phyloP scores from a whole-genome alignment of 2,113 vertebrate genomes.

The Beaufortia kweichowensis region DNA sequence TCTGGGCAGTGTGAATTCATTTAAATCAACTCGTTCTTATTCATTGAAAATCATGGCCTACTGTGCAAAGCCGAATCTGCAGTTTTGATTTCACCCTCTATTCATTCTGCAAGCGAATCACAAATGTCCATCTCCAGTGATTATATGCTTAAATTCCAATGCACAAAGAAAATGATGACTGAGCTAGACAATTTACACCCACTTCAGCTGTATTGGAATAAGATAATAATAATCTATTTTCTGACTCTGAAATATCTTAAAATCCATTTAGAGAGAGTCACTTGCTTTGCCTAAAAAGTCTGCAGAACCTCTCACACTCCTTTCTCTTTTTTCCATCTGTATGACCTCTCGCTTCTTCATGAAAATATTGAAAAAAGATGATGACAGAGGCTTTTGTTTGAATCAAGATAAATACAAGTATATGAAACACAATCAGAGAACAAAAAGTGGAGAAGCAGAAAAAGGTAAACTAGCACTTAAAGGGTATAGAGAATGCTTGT shows the following conservation, averaged over 20 bases:
- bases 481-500: neutral
- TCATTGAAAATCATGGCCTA: neutral
- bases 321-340: neutral
- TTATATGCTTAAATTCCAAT: slow-evolving; percentile 39
- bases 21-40: slow-evolving; percentile 29
- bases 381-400: slow-evolving; percentile 28
- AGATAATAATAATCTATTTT: slow-evolving; percentile 46
- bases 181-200: neutral
- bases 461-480: neutral
- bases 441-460: neutral
- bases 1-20: slow-evolving; percentile 25
- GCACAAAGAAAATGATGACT: slow-evolving; percentile 15
- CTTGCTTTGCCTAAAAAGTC: slow-evolving; percentile 38
- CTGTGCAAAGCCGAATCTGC: slow-evolving; percentile 7
- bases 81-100: slow-evolving; percentile 39
- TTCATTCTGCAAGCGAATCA: slow-evolving; percentile 41
- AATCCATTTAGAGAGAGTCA: slow-evolving; percentile 41
- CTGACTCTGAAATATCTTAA: slow-evolving; percentile 29
- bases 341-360: slow-evolving; percentile 8
- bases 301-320: neutral
- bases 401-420: neutral
- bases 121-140: slow-evolving; percentile 39
- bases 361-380: slow-evolving; percentile 33
- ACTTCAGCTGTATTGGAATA: slow-evolving; percentile 31
- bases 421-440: neutral